Base-by-base conservation (phyloP, 2,113 vertebrate species). In the Columba livia region DNA sequence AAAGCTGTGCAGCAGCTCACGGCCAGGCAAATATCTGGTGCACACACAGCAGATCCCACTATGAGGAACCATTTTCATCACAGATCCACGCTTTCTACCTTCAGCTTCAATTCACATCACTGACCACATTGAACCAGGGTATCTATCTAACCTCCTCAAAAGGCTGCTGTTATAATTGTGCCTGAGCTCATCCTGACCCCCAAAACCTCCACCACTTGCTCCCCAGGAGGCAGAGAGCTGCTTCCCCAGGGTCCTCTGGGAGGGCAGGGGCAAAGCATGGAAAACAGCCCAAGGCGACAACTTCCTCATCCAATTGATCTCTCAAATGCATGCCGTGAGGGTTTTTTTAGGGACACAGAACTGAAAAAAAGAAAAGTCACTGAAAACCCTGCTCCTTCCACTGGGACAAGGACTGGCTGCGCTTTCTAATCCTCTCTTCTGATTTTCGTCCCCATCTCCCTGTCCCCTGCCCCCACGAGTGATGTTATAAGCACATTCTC, bases 181-280 rank as follows among this genome's bases (percentile, higher is more conserved):
- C 36, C 54, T 10, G 40, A 79, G 50, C 31, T 58, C 6, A 31
- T 18, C 26, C 21, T 3, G 5, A 42, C 36, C 23, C 15, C 17
- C 50, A 40, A 15, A 34, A 75, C 14, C 58, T 75, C 66, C 29
- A 34, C 23, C 9, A 12, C 12, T 20, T 15, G 69, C 15, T 10
- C 17, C 4, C 9, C 2, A 11, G 29, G 19, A 67, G 15, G 50
- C 24, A 81, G 31, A 61, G 56, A 3, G 3, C 31, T 62, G 40
- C 48, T 79, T 60, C 66, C 29, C 18, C 26, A 15, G 15, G 9
- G 6, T 47, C 25, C 36, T 62, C 50, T 9, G 23, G 20, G 19
- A 89, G 6, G 78, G 64, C 0, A 0, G 10, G 38, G 51, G 28
- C 10, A 15, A 62, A 90, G 65, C 18, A 38, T 0, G 1, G 40